Evolutionary conservation across 2,797 vertebrate genomes (phyloP), one percentile per base, ranked within the genome.

Genomic region (Hippocampus kuda): DNA sequence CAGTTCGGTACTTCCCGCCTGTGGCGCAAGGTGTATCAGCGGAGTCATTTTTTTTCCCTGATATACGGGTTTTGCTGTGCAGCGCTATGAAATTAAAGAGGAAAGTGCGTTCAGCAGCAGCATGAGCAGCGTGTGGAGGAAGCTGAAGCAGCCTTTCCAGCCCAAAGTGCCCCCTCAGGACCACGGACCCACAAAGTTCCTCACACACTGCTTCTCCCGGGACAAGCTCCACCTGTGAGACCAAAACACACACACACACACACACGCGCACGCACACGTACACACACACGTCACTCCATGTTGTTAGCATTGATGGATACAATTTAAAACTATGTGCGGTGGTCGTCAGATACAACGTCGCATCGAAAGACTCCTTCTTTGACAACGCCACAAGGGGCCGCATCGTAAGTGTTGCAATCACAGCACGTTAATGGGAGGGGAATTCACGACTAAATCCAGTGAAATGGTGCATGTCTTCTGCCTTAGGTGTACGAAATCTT

Each of bases 221-320:
- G 97, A 99, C 83, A 99, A 97, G 77, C 89, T 97, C 67, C 93
- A 99, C 84, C 88, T 99, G 96, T 99, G 81, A 98, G 97, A 69
- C 2, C 10, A 26, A 42, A 59, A 46, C 54, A 72, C 42, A 60
- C 38, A 64, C 22, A 49, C 65, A 26, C 5, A 63, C 46, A 10
- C 51, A n/a, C 22, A 20, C 48, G 5, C 48, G 0, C 48, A 49
- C 18, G 20, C 16, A 49, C 18, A 16, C 48, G n/a, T n/a, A 30
- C 30, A 4, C 30, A 30, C 34, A 34, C 34, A 34, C 5, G 34
- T 1, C 57, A 24, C n/a, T 27, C 15, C 0, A 24, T 24, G 15
- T 49, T 6, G 48, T 20, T 26, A 15, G 27, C 27, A 16, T 41
- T 20, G 44, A 38, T 13, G 42, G 1, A 63, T 54, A 26, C 16